phyloP scores from a whole-genome alignment of 2,888 invertebrate species.

The Oligia fasciuncula region DNA sequence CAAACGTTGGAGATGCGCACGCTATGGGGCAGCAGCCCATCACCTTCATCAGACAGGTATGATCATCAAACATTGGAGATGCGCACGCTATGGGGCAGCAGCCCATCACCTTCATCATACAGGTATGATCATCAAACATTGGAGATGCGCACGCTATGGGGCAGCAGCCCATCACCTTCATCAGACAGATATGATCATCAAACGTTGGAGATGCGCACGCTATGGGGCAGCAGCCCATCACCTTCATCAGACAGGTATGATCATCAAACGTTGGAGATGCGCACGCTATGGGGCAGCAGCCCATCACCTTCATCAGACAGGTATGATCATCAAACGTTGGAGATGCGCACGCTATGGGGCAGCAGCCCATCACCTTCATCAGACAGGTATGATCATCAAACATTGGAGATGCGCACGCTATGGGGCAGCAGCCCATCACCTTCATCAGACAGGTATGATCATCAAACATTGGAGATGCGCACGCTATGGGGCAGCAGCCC shows the following conservation, averaged over 20 bases:
- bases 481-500: conserved; percentile 98
- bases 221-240: conserved; percentile 98
- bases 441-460: conserved; percentile 96
- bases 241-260: conserved; percentile 97
- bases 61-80: conserved; percentile 89
- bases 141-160: conserved; percentile 99
- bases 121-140: conserved; percentile 90
- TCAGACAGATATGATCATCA: conserved; percentile 94
- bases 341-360: conserved; percentile 99
- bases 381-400: conserved; percentile 93
- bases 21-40: conserved; percentile 99
- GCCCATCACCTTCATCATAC: conserved; percentile 98
- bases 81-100: conserved; percentile 99
- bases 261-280: conserved; percentile 92
- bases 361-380: conserved; percentile 97
- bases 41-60: conserved; percentile 97
- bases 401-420: conserved; percentile 97
- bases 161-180: conserved; percentile 97
- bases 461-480: conserved; percentile 93
- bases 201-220: conserved; percentile 97
- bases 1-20: conserved; percentile 95
- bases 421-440: conserved; percentile 98
- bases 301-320: conserved; percentile 98
- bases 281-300: conserved; percentile 99
- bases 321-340: conserved; percentile 83